Evolutionary conservation across 2,113 vertebrate genomes (phyloP).

Genomic region (Lichenostomus cassidix): DNA sequence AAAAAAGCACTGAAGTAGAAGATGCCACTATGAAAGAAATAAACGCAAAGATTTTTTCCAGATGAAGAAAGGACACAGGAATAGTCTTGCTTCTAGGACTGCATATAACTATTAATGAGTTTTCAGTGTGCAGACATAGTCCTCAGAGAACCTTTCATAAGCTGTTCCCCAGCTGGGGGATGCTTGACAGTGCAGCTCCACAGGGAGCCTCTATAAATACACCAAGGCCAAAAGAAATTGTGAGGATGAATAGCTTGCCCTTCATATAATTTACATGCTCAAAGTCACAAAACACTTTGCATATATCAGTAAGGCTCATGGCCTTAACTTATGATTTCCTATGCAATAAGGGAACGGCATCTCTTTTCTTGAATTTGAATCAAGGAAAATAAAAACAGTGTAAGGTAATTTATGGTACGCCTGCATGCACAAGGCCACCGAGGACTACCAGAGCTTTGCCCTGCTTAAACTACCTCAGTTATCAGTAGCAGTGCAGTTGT

Average conservation of each 20-base stretch:
- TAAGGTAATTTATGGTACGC: background rate
- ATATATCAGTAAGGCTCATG: background rate
- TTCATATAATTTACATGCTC: conserved; percentile 25
- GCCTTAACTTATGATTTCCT: background rate
- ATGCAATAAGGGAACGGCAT: background rate
- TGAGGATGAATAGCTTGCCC: conserved; percentile 30
- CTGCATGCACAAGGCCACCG: background rate
- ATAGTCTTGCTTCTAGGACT: background rate
- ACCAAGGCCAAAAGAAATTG: conserved; percentile 45
- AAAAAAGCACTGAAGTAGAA: background rate
- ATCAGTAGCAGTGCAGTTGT: background rate
- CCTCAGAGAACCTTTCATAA: conserved; percentile 18
- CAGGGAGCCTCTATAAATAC: conserved; percentile 52
- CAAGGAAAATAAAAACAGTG: background rate
- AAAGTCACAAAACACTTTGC: conserved; percentile 19
- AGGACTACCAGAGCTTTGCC: background rate
- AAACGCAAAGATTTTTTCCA: background rate
- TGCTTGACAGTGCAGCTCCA: conserved; percentile 17
- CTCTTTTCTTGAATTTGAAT: background rate
- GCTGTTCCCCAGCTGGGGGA: conserved; percentile 32
- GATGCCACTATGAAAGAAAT: background rate
- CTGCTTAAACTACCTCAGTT: background rate
- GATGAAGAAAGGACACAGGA: background rate
- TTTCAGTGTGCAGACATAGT: background rate
- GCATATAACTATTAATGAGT: background rate